phyloP scores from a whole-genome alignment of 2,797 vertebrate genomes.

The Eulemur mongoz region DNA sequence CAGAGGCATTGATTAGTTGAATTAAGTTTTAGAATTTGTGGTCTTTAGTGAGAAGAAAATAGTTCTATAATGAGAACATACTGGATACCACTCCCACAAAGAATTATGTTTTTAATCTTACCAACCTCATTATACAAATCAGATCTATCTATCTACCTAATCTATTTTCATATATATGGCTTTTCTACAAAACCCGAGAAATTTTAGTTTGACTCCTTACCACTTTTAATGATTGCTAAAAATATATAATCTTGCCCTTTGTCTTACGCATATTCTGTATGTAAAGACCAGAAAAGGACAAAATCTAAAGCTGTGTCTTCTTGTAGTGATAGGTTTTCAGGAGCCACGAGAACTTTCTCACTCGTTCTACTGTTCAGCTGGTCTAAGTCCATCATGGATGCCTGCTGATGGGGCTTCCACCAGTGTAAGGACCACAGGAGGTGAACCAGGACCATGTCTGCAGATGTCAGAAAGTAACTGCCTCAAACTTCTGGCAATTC shows the following conservation, averaged over 20 bases:
- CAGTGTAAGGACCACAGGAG: background rate
- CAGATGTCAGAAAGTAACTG: background rate
- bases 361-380: background rate
- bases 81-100: fast-evolving
- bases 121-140: background rate
- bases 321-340: background rate
- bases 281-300: background rate
- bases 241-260: background rate
- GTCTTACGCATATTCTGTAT: background rate
- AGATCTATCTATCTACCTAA: background rate
- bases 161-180: background rate
- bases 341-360: background rate
- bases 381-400: background rate
- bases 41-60: background rate
- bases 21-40: constrained; percentile 19
- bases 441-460: background rate
- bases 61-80: background rate
- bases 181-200: background rate
- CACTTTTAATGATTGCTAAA: background rate
- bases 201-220: background rate
- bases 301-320: background rate
- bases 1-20: background rate
- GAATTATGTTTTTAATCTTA: background rate
- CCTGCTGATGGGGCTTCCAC: too few species aligned
- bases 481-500: background rate